These are phyloP conservation scores for Carassius auratus DNA, from an alignment of 2,113 vertebrate genomes.

Conservation along the genomic window DNA sequence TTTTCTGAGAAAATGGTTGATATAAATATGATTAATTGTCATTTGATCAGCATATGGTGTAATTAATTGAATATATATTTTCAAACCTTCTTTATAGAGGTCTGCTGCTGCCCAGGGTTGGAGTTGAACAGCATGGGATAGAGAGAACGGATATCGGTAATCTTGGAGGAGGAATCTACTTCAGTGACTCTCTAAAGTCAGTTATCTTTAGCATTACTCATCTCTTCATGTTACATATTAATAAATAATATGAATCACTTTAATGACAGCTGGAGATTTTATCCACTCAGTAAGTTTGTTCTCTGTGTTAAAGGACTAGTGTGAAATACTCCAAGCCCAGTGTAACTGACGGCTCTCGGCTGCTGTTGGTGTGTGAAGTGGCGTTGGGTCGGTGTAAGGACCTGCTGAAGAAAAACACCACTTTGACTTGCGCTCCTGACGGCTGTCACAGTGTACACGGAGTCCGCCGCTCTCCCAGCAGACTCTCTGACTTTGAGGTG, in stretches of 20 bases:
- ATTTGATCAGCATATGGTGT: neutral
- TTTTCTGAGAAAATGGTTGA: too few species aligned
- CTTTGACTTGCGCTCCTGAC: slow-evolving; percentile 74
- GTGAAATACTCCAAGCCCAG: slow-evolving; percentile 81
- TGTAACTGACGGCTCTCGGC: slow-evolving; percentile 73
- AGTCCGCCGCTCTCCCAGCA: slow-evolving; percentile 53
- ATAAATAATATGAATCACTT: too few species aligned
- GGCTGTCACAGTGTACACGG: slow-evolving; percentile 82
- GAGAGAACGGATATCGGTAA: slow-evolving; percentile 82
- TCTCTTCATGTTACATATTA: too few species aligned
- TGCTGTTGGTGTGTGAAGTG: slow-evolving; percentile 83
- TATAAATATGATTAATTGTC: too few species aligned
- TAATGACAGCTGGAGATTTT: too few species aligned
- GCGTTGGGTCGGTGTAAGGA: slow-evolving; percentile 78
- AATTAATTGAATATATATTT: neutral
- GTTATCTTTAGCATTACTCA: too few species aligned
- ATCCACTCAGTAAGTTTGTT: too few species aligned
- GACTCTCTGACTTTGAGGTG: slow-evolving; percentile 82
- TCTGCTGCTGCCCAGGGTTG: slow-evolving; percentile 80
- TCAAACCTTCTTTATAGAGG: slow-evolving; percentile 69
- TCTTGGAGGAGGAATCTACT: slow-evolving; percentile 70
- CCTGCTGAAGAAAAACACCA: slow-evolving; percentile 66
- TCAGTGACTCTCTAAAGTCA: too few species aligned
- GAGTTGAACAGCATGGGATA: slow-evolving; percentile 81
- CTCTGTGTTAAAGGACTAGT: slow-evolving; percentile 65